These are phyloP conservation scores for Bergia sp. DNA, from an alignment of 92 coral and sea anemone species.

Conservation along the genomic window DNA sequence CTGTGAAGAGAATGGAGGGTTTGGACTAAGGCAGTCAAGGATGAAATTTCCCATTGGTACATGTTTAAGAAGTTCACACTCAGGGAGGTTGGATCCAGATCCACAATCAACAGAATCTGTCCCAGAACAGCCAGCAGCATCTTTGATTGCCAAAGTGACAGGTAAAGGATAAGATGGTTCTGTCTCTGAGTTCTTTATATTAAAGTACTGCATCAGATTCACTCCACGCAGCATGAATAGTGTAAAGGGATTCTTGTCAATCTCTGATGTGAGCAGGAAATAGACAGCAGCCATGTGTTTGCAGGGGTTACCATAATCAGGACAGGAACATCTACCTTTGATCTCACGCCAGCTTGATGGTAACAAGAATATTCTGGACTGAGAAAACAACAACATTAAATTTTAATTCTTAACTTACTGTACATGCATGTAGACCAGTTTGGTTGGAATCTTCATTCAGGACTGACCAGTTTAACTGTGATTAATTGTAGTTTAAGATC, in stretches of 20 bases:
- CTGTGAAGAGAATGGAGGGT: constrained; percentile 51
- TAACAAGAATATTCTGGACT: constrained; percentile 38
- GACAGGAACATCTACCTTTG: constrained; percentile 47
- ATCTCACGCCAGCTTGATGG: constrained; percentile 51
- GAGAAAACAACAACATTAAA: background rate
- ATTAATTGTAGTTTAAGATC: too few relatives aligned
- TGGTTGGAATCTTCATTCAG: too few relatives aligned
- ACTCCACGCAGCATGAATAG: constrained; percentile 45
- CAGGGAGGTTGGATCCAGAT: constrained; percentile 27
- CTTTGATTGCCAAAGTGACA: constrained; percentile 10
- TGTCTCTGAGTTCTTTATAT: constrained; percentile 47
- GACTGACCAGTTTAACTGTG: too few relatives aligned
- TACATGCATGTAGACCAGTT: too few relatives aligned
- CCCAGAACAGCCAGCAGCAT: background rate
- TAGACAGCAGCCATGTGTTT: constrained; percentile 60
- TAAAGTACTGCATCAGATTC: constrained; percentile 46
- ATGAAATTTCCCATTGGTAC: constrained; percentile 47
- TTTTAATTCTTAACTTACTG: too few relatives aligned
- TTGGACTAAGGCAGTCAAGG: constrained; percentile 53
- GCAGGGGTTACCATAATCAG: constrained; percentile 53
- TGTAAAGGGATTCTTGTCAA: constrained; percentile 60
- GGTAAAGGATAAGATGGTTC: constrained; percentile 56
- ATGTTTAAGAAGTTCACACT: constrained; percentile 47
- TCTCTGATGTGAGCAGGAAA: constrained; percentile 52
- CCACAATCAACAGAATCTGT: constrained; percentile 5